Evolutionary conservation across 2,113 vertebrate genomes (phyloP).

Genomic region (Tricholaema leucomelas): DNA sequence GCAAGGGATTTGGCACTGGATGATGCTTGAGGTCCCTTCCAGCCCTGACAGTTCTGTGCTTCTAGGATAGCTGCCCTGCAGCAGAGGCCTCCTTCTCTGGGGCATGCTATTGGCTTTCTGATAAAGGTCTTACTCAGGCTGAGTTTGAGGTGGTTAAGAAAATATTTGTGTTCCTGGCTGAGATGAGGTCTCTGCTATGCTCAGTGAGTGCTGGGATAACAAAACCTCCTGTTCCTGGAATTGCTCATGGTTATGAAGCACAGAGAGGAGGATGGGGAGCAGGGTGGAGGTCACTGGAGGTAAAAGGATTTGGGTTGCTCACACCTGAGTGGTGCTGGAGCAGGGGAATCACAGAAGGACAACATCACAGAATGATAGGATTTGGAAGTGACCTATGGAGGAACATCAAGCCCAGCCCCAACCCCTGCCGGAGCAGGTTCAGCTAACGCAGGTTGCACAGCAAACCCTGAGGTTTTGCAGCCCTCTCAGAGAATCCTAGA

Average conservation of each 20-base stretch:
- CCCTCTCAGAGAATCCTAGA: no score
- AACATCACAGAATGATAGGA: no score
- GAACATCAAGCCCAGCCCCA: no score
- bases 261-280: fast-evolving
- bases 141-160: neutral
- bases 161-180: conserved; percentile 38
- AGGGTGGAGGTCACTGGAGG: no score
- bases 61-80: neutral
- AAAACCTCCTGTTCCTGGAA: neutral
- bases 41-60: no score
- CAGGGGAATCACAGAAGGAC: neutral
- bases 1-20: no score
- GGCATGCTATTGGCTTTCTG: neutral
- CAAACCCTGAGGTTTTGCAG: neutral
- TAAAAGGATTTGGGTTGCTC: neutral
- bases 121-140: neutral
- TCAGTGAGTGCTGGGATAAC: neutral
- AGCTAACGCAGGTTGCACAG: no score
- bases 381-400: no score
- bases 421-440: no score
- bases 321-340: neutral
- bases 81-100: neutral
- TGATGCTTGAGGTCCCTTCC: no score
- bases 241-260: neutral
- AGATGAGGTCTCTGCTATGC: neutral